Evolutionary conservation across 2,797 vertebrate genomes (phyloP), one percentile per base, ranked within the genome.

Genomic region (Garrulus glandarius): DNA sequence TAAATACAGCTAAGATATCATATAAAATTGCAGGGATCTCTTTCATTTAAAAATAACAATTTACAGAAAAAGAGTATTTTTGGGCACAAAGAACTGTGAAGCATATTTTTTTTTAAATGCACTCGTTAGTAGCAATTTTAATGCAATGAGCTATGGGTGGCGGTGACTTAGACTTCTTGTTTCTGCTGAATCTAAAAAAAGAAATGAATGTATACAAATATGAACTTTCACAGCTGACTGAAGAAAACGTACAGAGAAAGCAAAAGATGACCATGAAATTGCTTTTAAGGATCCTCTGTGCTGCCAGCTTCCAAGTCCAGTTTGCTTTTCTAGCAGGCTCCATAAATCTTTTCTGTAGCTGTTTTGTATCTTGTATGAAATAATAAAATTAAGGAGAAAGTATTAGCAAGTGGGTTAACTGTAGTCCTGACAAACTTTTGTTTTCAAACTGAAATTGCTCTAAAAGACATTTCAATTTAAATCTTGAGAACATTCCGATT

Each of bases 401-500:
- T 30, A 43, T 32, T 76, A 79, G 6, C 5, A 34, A 82, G 8
- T 36, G 10, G 21, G 12, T 3, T 56, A 56, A 39, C 3, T 37
- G 9, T 84, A 47, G 3, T 10, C 20, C 8, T 63, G 30, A 27
- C 20, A 23, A 10, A 2, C 6, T 18, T 27, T 50, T 78, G 30
- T 64, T 50, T 74, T 20, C 7, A n/a, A 76, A 32, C 8, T 24
- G 17, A 39, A 71, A 21, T 63, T 59, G 5, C 23, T 87, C 14
- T 52, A 26, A 19, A 60, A 77, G 7, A 2, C 5, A 8, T 32
- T 71, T 88, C 8, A 65, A 1, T 36, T 59, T 34, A 55, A 7
- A 32, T 64, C 15, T 67, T n/a, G 36, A 71, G 10, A 71, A 29
- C 9, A 26, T 5, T 15, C 0, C n/a, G 0, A 0, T 39, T 50